These are phyloP conservation scores for Calypte anna DNA, from an alignment of 2,113 vertebrate genomes.

Conservation along the genomic window DNA sequence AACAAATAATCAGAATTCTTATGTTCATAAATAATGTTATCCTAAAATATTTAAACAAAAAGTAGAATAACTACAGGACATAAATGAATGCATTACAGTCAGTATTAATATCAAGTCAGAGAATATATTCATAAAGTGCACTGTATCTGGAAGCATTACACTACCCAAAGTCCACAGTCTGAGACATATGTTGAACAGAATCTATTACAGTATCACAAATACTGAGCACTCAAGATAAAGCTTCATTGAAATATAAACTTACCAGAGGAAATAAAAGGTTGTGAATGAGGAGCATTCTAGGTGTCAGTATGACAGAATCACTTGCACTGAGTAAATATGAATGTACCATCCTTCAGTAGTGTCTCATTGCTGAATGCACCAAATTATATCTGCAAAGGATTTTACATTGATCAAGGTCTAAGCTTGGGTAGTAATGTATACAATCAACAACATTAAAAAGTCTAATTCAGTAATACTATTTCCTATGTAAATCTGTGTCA, in stretches of 20 bases:
- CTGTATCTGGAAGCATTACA: not conserved
- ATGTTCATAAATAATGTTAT: not conserved
- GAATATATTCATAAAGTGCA: not conserved
- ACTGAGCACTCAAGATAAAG: not conserved
- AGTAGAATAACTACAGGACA: not conserved
- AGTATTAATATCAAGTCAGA: not conserved
- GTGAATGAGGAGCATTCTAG: not conserved
- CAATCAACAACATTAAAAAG: not conserved
- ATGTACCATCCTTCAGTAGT: not conserved
- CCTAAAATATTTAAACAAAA: not conserved
- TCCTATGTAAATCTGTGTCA: not conserved
- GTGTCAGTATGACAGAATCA: not conserved
- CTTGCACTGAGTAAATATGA: not conserved
- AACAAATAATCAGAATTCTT: not conserved
- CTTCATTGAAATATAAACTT: not conserved
- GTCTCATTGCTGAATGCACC: not conserved
- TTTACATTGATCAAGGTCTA: not conserved
- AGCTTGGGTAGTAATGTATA: not conserved
- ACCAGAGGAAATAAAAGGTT: not conserved
- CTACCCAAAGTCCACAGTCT: not conserved
- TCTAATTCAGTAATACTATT: not conserved
- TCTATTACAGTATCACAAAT: not conserved
- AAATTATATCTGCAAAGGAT: not conserved
- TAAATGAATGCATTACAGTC: not conserved
- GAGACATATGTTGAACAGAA: not conserved